Percentiles rank a stretch among this genome's conserved stretches.
These are phyloP conservation scores for Lacanobia oleracea DNA, from an alignment of 2,888 invertebrate species.

Conservation along the genomic window DNA sequence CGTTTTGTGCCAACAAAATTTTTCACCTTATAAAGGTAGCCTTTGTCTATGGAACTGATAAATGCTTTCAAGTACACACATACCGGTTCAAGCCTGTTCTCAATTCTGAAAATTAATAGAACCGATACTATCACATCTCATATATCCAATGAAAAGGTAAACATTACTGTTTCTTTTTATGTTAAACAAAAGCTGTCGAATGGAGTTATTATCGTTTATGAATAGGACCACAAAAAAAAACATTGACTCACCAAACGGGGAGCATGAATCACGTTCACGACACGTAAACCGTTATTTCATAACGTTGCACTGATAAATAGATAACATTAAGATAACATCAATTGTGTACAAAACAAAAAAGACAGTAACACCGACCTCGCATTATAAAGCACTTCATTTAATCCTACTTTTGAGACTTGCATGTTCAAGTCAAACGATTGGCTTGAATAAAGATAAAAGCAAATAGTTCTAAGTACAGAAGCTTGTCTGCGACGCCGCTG, in stretches of 20 bases:
- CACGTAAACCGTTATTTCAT: constrained; percentile 79
- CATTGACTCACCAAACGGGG: constrained; percentile 76
- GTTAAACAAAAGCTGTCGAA: constrained; percentile 52
- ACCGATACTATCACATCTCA: constrained; percentile 6
- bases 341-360: constrained; percentile 73
- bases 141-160: constrained; percentile 32
- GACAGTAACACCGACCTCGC: constrained; percentile 57
- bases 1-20: neutral
- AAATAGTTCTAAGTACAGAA: constrained; percentile 78
- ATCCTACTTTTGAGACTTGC: constrained; percentile 55
- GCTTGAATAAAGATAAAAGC: constrained; percentile 69
- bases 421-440: constrained; percentile 65
- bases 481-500: constrained; percentile 80
- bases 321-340: constrained; percentile 75
- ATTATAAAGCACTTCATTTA: constrained; percentile 44
- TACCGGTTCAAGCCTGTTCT: constrained; percentile 27
- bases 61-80: neutral
- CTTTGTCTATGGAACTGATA: neutral
- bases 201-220: constrained; percentile 58
- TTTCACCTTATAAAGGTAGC: neutral
- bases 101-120: constrained; percentile 24
- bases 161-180: constrained; percentile 39
- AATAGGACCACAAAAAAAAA: constrained; percentile 58
- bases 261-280: constrained; percentile 82
- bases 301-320: constrained; percentile 80